These are phyloP conservation scores for Spisula subtruncata DNA, from an alignment of 2,888 invertebrate genomes.

Conservation along the genomic window DNA sequence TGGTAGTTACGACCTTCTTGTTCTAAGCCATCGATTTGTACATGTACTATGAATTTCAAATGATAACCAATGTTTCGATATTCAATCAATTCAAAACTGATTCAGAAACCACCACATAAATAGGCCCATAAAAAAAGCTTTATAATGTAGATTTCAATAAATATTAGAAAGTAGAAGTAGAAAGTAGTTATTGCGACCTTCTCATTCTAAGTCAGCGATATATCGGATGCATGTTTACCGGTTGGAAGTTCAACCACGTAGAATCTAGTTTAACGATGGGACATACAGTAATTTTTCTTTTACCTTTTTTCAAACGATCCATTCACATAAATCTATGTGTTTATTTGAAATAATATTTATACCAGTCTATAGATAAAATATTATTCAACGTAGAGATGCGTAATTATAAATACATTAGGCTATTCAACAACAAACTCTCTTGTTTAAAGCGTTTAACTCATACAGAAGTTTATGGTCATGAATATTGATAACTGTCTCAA, in stretches of 20 bases:
- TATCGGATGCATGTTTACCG: not conserved
- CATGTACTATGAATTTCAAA: too few relatives aligned
- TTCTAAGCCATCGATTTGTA: too few relatives aligned
- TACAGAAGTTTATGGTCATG: constrained; percentile 30
- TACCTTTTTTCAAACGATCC: constrained; percentile 23
- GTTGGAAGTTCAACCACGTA: constrained; percentile 33
- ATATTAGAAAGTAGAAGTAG: too few relatives aligned
- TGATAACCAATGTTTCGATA: too few relatives aligned
- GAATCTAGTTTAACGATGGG: not conserved
- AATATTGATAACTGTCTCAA: constrained; percentile 39
- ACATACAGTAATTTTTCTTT: not conserved
- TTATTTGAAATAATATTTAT: constrained; percentile 51
- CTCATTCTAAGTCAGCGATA: too few relatives aligned
- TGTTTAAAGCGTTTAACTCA: constrained; percentile 36
- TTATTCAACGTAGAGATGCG: not conserved
- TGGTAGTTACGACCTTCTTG: too few relatives aligned
- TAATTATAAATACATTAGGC: constrained; percentile 48
- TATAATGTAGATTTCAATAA: too few relatives aligned
- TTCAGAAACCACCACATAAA: too few relatives aligned
- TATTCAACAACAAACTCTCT: constrained; percentile 30
- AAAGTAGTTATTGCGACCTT: too few relatives aligned
- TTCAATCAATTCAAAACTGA: too few relatives aligned
- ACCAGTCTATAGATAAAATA: constrained; percentile 35
- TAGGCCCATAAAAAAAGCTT: too few relatives aligned
- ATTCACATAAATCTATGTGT: constrained; percentile 32